A percentile compares a stretch with the other conserved stretches of the same genome.
Conservation (phyloP, 2,888 invertebrate genomes). For the Machimus rusticus region DNA sequence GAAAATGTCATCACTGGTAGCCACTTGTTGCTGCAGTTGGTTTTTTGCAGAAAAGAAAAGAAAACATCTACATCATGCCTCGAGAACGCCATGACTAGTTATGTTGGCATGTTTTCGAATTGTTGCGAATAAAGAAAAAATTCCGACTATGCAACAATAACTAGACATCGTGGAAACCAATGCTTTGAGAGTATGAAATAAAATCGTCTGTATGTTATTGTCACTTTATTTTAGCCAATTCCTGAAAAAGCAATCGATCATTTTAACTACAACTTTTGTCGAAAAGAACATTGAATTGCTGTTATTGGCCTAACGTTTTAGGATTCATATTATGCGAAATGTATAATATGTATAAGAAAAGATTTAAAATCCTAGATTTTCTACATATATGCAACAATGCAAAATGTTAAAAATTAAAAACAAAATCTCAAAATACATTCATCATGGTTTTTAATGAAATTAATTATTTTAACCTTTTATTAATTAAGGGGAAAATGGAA, state of each 20-base stretch:
- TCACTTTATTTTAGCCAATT: not conserved
- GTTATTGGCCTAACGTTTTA: no score
- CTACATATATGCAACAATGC: no score
- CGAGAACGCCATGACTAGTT: not conserved
- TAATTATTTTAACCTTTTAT: no score
- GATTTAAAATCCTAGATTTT: no score
- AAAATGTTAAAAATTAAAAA: no score
- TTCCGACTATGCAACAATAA: not conserved
- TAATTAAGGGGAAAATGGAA: no score
- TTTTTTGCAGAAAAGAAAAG: not conserved
- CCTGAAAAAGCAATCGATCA: not conserved
- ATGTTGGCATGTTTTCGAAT: not conserved
- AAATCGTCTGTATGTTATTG: not conserved
- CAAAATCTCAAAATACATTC: no score
- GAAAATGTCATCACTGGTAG: constrained; percentile 7
- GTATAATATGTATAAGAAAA: no score
- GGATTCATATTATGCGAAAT: no score
- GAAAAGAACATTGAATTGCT: not conserved
- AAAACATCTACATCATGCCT: not conserved
- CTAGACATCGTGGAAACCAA: not conserved
- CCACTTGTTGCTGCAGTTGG: not conserved
- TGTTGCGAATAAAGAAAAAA: not conserved
- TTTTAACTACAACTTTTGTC: not conserved
- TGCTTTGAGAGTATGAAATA: not conserved
- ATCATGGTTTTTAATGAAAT: no score